Evolutionary conservation across 2,113 vertebrate genomes (phyloP).

Genomic region (Lophotis ruficrista): DNA sequence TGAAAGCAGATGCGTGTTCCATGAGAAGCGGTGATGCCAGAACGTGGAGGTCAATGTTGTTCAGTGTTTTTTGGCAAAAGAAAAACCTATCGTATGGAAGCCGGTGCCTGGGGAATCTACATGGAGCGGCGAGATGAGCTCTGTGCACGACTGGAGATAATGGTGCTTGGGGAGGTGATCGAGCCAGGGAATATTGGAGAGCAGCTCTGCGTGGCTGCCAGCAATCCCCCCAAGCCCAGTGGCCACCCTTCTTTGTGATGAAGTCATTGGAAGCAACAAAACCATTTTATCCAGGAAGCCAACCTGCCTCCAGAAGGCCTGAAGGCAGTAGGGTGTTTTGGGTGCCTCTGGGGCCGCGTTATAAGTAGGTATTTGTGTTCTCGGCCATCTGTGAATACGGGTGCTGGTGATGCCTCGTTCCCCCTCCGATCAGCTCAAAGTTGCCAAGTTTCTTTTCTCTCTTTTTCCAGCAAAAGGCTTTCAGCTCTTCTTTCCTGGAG

Average conservation of each 20-base stretch:
- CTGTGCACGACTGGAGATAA: neutral
- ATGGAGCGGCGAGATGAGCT: constrained; percentile 11
- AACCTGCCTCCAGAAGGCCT: neutral
- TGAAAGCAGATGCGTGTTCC: constrained; percentile 32
- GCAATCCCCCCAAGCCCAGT: neutral
- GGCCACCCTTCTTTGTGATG: neutral
- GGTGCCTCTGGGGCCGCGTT: neutral
- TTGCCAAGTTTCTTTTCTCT: neutral
- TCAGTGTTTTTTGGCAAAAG: constrained; percentile 45
- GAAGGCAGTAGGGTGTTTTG: neutral
- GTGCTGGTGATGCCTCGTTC: neutral
- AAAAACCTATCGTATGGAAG: neutral
- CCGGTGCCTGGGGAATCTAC: constrained; percentile 55
- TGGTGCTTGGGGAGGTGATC: neutral
- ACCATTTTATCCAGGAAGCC: neutral
- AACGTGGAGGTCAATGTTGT: constrained; percentile 48
- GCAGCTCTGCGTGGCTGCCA: neutral
- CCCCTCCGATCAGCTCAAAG: neutral
- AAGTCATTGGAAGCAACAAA: constrained; percentile 14
- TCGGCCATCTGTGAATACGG: neutral
- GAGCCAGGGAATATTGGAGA: constrained; percentile 55
- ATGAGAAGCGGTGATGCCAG: constrained; percentile 44
- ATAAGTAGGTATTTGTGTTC: neutral
- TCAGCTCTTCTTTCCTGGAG: neutral
- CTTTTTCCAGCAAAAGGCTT: neutral